Conservation (phyloP, 2,888 invertebrate species). For the Rhagophthalmus giganteus region DNA sequence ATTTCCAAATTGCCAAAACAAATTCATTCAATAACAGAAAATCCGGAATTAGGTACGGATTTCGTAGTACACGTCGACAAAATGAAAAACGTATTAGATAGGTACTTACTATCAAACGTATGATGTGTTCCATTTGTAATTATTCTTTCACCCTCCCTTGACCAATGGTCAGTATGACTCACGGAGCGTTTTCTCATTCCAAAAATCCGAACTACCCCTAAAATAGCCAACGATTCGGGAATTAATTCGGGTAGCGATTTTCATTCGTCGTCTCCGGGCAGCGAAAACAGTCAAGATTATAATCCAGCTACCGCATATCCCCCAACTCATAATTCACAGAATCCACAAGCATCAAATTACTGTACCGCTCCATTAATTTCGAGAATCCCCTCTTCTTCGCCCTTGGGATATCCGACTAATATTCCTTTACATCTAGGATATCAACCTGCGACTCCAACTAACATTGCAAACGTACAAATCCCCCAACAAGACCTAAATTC, state of each 20-base stretch:
- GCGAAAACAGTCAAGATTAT: conserved; percentile 51
- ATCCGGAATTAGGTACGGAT: no score
- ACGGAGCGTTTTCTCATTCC: conserved; percentile 26
- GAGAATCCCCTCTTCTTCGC: conserved; percentile 7
- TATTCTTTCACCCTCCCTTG: conserved; percentile 29
- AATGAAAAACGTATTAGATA: conserved; percentile 12
- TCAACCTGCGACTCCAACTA: neutral
- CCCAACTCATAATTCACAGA: conserved; percentile 19
- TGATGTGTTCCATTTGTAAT: conserved; percentile 21
- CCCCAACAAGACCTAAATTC: neutral
- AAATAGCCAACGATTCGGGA: conserved; percentile 59
- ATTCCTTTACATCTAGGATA: conserved; percentile 2
- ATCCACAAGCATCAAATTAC: conserved; percentile 12
- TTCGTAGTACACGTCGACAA: no score
- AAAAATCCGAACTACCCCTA: conserved; percentile 28
- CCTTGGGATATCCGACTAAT: conserved; percentile 39
- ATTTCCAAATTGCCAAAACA: conserved; percentile 1
- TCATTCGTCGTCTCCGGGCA: conserved; percentile 63
- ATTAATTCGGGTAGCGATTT: conserved; percentile 66
- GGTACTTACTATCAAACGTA: conserved; percentile 11
- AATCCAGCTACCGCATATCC: conserved; percentile 11
- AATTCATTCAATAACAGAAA: neutral
- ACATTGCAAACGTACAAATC: neutral
- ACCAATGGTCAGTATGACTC: conserved; percentile 38
- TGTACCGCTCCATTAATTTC: conserved; percentile 6